Conservation (phyloP, 2,797 vertebrate genomes). For the Chanos chanos region DNA sequence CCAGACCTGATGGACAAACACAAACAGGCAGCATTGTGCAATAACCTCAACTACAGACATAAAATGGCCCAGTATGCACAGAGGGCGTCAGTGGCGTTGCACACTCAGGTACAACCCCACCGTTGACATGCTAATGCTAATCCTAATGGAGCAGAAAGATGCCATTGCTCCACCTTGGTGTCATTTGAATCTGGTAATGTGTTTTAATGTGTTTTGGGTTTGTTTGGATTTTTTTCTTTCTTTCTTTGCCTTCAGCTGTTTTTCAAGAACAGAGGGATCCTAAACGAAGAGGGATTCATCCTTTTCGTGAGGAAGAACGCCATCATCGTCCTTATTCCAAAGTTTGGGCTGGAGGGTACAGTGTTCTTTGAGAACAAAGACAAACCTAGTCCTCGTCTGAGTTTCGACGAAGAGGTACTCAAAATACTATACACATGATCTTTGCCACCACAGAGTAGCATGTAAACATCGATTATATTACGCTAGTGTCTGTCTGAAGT, state of each 20-base stretch:
- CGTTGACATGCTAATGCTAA: background rate
- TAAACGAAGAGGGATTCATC: conserved; percentile 92
- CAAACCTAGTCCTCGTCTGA: conserved; percentile 72
- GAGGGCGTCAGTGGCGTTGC: conserved; percentile 90
- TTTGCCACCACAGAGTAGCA: background rate
- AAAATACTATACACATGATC: background rate
- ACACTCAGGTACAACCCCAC: conserved; percentile 81
- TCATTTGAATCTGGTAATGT: background rate
- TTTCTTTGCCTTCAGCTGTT: conserved; percentile 77
- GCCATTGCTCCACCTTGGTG: background rate
- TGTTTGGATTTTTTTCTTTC: background rate
- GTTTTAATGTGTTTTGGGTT: background rate
- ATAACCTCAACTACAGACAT: conserved; percentile 96
- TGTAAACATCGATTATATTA: background rate
- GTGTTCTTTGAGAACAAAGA: conserved; percentile 92
- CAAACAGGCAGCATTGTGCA: conserved; percentile 86
- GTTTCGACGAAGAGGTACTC: conserved; percentile 84
- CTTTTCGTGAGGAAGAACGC: conserved; percentile 96
- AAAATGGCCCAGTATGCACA: conserved; percentile 99
- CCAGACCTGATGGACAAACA: conserved; percentile 94
- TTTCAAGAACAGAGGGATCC: conserved; percentile 88
- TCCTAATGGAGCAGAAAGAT: background rate
- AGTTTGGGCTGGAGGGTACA: conserved; percentile 92
- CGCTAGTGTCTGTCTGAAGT: background rate
- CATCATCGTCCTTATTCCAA: conserved; percentile 95